Percentiles rank a stretch among this genome's conserved stretches.
Evolutionary conservation across 2,113 vertebrate genomes (phyloP).

Genomic region (Pachyramphus minor): DNA sequence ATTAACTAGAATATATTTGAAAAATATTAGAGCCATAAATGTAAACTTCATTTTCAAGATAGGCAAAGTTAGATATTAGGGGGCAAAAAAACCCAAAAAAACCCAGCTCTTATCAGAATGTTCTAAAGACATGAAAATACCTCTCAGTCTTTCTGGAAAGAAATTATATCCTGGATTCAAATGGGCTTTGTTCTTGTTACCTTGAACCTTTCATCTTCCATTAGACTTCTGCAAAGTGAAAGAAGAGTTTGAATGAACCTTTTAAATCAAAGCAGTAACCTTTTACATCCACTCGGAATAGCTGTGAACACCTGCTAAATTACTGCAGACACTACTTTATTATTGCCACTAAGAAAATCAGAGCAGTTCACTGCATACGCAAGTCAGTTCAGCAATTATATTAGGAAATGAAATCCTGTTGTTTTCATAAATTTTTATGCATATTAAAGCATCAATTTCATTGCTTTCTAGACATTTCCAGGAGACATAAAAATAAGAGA

Average conservation of each 20-base stretch:
- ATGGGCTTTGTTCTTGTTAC: conserved; percentile 20
- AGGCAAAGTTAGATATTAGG: neutral
- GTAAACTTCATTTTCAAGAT: neutral
- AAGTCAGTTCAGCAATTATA: conserved; percentile 31
- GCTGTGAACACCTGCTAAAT: conserved; percentile 56
- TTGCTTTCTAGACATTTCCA: conserved; percentile 34
- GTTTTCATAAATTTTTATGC: conserved; percentile 26
- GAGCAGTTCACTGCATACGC: neutral
- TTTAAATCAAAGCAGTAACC: conserved; percentile 57
- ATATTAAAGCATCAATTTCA: neutral
- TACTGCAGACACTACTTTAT: conserved; percentile 37
- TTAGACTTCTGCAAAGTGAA: conserved; percentile 29
- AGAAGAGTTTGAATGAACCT: conserved; percentile 34
- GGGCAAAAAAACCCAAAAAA: too few relatives aligned
- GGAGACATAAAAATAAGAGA: neutral
- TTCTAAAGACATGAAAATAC: neutral
- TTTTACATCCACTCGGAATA: conserved; percentile 17
- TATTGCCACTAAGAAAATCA: conserved; percentile 46
- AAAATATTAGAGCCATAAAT: neutral
- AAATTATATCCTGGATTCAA: neutral
- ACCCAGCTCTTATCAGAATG: neutral
- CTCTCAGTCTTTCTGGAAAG: neutral
- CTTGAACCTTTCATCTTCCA: conserved; percentile 38
- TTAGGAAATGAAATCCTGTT: conserved; percentile 23
- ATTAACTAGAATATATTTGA: neutral